Evolutionary conservation across 2,888 invertebrate species (phyloP).

Genomic region (Deilephila porcellus): DNA sequence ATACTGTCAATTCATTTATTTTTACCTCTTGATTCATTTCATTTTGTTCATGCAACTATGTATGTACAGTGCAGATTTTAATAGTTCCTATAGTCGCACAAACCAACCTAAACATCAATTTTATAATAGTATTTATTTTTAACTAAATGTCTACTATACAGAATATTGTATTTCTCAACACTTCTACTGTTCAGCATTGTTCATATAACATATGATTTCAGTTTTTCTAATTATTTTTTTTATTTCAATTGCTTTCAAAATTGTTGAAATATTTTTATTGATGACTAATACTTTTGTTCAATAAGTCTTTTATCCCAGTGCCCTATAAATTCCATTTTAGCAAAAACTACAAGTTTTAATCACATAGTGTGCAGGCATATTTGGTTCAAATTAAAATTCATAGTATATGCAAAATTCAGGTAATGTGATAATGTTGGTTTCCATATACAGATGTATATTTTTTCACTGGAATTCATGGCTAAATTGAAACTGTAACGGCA

Average conservation of each 20-base stretch:
- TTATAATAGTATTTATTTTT: too few species aligned
- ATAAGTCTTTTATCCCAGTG: background rate
- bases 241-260: too few species aligned
- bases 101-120: background rate
- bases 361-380: background rate
- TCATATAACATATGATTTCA: too few species aligned
- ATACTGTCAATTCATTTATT: too few species aligned
- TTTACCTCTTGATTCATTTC: too few species aligned
- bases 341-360: background rate
- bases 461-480: background rate
- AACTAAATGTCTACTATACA: too few species aligned
- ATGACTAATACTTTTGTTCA: background rate
- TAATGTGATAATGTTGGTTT: slow-evolving; percentile 11
- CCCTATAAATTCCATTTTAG: background rate
- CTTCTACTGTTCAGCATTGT: too few species aligned
- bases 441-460: slow-evolving; percentile 10
- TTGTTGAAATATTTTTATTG: background rate
- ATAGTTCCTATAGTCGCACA: slow-evolving; percentile 3
- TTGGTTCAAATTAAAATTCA: slow-evolving; percentile 9
- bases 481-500: background rate
- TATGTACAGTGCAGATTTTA: background rate
- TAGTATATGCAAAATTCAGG: slow-evolving; percentile 22
- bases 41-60: too few species aligned
- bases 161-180: too few species aligned
- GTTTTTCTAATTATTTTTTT: too few species aligned